phyloP scores from a whole-genome alignment of 2,113 vertebrate species.

The Neofelis nebulosa region DNA sequence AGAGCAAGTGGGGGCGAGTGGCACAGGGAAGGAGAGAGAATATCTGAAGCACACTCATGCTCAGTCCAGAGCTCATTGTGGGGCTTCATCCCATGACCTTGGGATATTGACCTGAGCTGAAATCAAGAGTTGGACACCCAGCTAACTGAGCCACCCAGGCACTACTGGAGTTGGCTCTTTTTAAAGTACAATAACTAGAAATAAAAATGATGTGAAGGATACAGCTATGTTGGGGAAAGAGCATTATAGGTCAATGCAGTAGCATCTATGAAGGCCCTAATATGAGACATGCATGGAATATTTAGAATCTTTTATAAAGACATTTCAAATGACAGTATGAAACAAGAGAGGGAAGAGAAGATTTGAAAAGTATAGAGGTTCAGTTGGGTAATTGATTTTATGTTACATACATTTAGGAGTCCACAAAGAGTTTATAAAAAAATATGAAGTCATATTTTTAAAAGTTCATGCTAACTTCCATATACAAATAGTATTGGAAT shows the following conservation, averaged over 20 bases:
- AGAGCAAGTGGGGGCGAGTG: too few species aligned
- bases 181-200: neutral
- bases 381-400: neutral
- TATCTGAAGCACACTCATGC: too few species aligned
- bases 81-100: too few species aligned
- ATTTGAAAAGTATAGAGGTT: neutral
- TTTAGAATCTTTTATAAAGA: neutral
- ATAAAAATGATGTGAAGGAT: neutral
- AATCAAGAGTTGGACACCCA: too few species aligned
- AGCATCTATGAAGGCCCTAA: neutral
- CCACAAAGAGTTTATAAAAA: neutral
- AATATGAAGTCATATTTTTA: neutral
- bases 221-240: neutral
- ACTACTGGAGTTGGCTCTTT: neutral
- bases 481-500: neutral
- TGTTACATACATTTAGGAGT: neutral
- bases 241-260: neutral
- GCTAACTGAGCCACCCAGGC: too few species aligned
- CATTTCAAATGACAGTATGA: neutral
- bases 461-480: neutral
- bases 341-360: neutral
- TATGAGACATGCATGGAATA: neutral
- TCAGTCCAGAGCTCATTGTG: too few species aligned
- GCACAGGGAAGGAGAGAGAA: too few species aligned
- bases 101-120: too few species aligned